phyloP scores from a whole-genome alignment of 2,797 vertebrate genomes.

The Sebastes taczanowskii region DNA sequence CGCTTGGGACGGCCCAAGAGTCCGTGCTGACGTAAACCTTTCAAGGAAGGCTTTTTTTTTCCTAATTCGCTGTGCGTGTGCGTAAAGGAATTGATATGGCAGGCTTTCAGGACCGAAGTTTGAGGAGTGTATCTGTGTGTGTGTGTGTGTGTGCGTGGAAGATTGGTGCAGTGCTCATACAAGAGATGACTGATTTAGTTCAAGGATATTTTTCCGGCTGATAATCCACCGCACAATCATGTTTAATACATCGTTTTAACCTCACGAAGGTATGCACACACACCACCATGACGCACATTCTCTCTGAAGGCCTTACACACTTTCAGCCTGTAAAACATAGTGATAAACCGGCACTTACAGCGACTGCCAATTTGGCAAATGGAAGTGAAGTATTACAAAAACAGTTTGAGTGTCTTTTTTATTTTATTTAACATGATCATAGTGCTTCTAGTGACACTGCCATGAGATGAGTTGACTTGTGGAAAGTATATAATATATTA shows the following conservation, averaged over 20 bases:
- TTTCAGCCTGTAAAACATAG: conserved; percentile 30
- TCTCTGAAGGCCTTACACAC: not conserved
- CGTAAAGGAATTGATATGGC: conserved; percentile 14
- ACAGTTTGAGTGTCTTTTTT: conserved; percentile 9
- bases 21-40: conserved; percentile 69
- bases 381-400: conserved; percentile 35
- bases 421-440: conserved; percentile 11
- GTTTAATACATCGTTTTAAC: conserved; percentile 6
- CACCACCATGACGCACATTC: not conserved
- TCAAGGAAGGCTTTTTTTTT: conserved; percentile 56
- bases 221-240: conserved; percentile 19
- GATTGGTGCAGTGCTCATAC: not conserved
- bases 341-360: conserved; percentile 38
- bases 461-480: conserved; percentile 6
- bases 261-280: not conserved
- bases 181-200: not conserved
- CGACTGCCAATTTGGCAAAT: conserved; percentile 40
- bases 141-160: conserved; percentile 9
- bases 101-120: not conserved
- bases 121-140: not conserved
- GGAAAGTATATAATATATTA: not conserved
- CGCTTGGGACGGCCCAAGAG: conserved; percentile 44
- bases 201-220: conserved; percentile 1
- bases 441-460: not conserved
- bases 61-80: conserved; percentile 21